Evolutionary conservation across 2,797 vertebrate genomes (phyloP), one percentile per base, ranked within the genome.

Genomic region (Anomalospiza imberbis): DNA sequence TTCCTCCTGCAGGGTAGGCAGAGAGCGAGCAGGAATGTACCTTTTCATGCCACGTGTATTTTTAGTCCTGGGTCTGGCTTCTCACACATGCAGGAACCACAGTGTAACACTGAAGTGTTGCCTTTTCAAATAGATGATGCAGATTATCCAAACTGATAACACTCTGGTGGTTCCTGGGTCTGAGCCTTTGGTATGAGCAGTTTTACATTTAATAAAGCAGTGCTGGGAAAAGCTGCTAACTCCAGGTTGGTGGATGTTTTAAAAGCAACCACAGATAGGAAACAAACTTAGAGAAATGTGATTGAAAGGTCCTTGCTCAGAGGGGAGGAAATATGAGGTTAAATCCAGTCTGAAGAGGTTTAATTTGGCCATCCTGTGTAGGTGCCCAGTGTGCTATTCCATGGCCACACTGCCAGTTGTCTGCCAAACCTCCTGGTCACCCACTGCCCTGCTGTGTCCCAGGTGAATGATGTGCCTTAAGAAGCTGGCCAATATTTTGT

Each of bases 51-150:
- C 85, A 42, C 77, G 10, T 72, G 55, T 96, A 84, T 95, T 95
- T 93, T 91, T 81, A 95, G 87, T 81, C 60, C 51, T 81, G 54
- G 76, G 8, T 84, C 93, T 94, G 93, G 91, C 91, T 94, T 88
- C 65, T 93, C 89, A 77, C 65, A 32, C 68, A 25, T 31, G 68
- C 92, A 93, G 81, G 81, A 94, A 66, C 89, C 0, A 0, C 89
- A 51, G 73, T 22, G 40, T 63, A 44, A 54, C 26, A 9, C 61
- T 28, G 66, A 91, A 54, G 50, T 62, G 85, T 60, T 92, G 91
- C 79, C 63, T 90, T 94, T 92, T 55, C 73, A 83, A 96, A 88
- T 20, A 92, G 66, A 55, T 75, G 58, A 36, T 93, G 89, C 51
- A 72, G 94, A 86, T 95, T 61, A 42, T 84, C 86, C 85, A 50